Base-by-base conservation (phyloP, 1,140 invertebrate genomes). In the Drosophila rhopaloa region DNA sequence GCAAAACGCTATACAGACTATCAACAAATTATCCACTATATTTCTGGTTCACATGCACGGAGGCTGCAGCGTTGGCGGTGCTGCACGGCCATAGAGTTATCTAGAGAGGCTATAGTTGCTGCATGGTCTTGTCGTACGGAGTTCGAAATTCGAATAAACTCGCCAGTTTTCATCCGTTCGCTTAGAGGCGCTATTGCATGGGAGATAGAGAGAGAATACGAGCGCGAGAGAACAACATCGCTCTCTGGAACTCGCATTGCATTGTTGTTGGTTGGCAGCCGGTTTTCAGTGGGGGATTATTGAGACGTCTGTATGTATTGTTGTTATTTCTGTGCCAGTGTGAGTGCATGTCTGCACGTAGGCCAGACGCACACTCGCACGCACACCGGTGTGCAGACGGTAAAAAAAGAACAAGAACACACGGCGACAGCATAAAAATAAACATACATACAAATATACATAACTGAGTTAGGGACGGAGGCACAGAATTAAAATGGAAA, bases 241-340 rank as follows among this genome's bases (percentile, higher is more conserved):
- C 67, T 68, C 62, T 55, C 50, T 14, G 65, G 66, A 44, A 40
- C 44, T n/a, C 10, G 19, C 19, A 27, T 35, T 76, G 54, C 73
- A 76, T 67, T 59, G 73, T 76, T 67, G 48, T 76, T 76, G 73
- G 38, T 41, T 71, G 75, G 83, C 72, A 86, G 83, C 83, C 83
- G 83, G 83, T 86, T 86, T 86, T 86, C 83, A 75, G 79, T 74
- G 76, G 66, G 82, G 82, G 82, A 83, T 86, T 86, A 83, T 86
- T 88, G 71, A 70, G 56, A 73, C 60, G 80, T 70, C 56, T 57
- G 48, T 62, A 61, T 55, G 73, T 54, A 48, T 70, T 83, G 55
- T 79, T 62, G 51, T 67, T 79, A 59, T 48, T 48, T 47, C 50
- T 76, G 46, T 53, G 38, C 43, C 40, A n/a, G 41, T 43, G 46